phyloP scores from a whole-genome alignment of 2,888 invertebrate genomes.

The Leptinotarsa peninsularis region DNA sequence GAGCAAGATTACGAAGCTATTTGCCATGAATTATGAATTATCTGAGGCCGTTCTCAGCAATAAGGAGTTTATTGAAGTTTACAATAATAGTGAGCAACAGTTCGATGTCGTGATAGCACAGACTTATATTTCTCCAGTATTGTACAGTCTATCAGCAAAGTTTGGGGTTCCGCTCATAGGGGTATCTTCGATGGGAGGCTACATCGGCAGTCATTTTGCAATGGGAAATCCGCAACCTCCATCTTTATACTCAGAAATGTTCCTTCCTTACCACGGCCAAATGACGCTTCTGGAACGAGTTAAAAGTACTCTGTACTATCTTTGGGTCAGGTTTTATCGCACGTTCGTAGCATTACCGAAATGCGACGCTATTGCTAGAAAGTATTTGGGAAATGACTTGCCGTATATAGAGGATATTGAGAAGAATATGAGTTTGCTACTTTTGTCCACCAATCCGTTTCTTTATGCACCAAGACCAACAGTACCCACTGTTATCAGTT shows the following conservation, averaged over 20 bases:
- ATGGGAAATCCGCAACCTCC: conserved; percentile 55
- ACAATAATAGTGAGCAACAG: conserved; percentile 46
- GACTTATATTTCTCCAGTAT: conserved; percentile 52
- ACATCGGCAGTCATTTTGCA: conserved; percentile 51
- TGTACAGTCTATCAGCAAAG: conserved; percentile 51
- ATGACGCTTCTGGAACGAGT: conserved; percentile 64
- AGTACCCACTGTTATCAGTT: conserved; percentile 57
- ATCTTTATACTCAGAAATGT: conserved; percentile 55
- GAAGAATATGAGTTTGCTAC: conserved; percentile 57
- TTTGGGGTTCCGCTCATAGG: conserved; percentile 51
- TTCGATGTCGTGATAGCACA: conserved; percentile 57
- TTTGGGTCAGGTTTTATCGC: conserved; percentile 53
- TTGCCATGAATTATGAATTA: conserved; percentile 49
- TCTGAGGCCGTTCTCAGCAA: conserved; percentile 49
- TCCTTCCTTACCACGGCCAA: conserved; percentile 52
- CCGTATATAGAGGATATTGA: conserved; percentile 59
- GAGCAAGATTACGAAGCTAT: conserved; percentile 49
- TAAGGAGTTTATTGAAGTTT: conserved; percentile 51
- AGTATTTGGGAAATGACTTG: conserved; percentile 59
- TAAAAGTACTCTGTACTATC: conserved; percentile 52
- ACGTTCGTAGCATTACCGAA: conserved; percentile 51
- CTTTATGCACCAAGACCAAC: conserved; percentile 57
- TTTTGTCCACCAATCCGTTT: conserved; percentile 59
- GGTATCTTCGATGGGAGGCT: conserved; percentile 55
- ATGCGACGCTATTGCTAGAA: conserved; percentile 54